phyloP scores from a whole-genome alignment of 2,888 invertebrate species.

The Hypomecis punctinalis region DNA sequence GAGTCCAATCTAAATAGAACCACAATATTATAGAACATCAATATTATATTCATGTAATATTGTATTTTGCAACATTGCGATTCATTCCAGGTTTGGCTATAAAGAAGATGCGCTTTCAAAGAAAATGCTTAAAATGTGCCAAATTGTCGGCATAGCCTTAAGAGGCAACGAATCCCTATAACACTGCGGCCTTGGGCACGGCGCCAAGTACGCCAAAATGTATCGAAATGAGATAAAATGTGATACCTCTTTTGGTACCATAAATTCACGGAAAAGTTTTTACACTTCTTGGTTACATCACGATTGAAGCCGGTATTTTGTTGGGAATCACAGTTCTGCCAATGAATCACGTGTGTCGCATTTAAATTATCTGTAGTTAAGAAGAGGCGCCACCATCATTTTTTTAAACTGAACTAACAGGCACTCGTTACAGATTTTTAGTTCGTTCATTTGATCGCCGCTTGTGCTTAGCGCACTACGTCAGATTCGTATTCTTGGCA shows the following conservation, averaged over 20 bases:
- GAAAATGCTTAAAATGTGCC: conserved; percentile 29
- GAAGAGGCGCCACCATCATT: not conserved
- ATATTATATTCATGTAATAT: too few relatives aligned
- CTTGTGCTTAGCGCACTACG: conserved; percentile 14
- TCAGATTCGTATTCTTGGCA: conserved; percentile 63
- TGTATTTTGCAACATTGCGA: not conserved
- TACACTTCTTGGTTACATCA: conserved; percentile 50
- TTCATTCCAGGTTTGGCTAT: conserved; percentile 1
- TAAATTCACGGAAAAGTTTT: not conserved
- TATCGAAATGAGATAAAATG: conserved; percentile 19
- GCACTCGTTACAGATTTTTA: not conserved
- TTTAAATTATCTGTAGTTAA: not conserved
- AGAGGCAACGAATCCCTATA: conserved; percentile 11
- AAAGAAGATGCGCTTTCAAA: conserved; percentile 8
- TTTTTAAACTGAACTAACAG: not conserved
- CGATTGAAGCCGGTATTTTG: conserved; percentile 45
- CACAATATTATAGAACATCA: too few relatives aligned
- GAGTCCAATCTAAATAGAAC: too few relatives aligned
- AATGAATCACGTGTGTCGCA: conserved; percentile 55
- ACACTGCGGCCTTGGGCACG: conserved; percentile 45
- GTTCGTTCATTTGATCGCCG: not conserved
- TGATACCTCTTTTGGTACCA: conserved; percentile 6
- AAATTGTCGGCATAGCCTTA: conserved; percentile 33
- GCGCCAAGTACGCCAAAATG: conserved; percentile 40
- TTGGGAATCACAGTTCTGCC: conserved; percentile 50